These are phyloP conservation scores for Myxocyprinus asiaticus DNA, from an alignment of 2,113 vertebrate genomes.

Conservation along the genomic window DNA sequence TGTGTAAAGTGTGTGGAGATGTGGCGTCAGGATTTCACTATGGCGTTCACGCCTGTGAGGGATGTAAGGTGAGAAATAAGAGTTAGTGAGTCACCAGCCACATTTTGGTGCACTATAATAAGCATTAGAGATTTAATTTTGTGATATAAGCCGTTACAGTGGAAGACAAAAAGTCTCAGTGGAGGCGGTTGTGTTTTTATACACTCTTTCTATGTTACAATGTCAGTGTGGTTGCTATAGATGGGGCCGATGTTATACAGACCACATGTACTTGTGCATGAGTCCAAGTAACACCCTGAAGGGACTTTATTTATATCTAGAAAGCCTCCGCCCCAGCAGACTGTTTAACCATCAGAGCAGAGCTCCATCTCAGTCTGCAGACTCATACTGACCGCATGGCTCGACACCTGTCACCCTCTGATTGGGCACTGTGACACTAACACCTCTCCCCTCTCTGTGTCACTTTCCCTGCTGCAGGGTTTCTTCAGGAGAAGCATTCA, in stretches of 20 bases:
- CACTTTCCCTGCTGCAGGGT: conserved; percentile 72
- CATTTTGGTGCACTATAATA: background rate
- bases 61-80: conserved; percentile 89
- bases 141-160: background rate
- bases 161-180: background rate
- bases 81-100: background rate
- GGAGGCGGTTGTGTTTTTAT: background rate
- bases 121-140: background rate
- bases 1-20: conserved; percentile 97
- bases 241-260: background rate
- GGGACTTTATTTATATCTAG: conserved; percentile 9
- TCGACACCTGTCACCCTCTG: background rate
- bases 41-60: conserved; percentile 95
- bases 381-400: background rate
- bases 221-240: background rate
- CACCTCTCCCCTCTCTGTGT: background rate
- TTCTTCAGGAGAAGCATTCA: conserved; percentile 98
- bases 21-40: conserved; percentile 98
- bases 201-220: background rate
- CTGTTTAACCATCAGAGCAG: conserved; percentile 3
- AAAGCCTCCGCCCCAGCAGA: background rate
- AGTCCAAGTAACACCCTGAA: conserved; percentile 19
- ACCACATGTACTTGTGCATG: too few relatives aligned
- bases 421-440: background rate
- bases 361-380: conserved; percentile 1